Evolutionary conservation across 2,797 vertebrate species (phyloP), one percentile per base, ranked within the genome.

Genomic region (Margarornis squamiger): DNA sequence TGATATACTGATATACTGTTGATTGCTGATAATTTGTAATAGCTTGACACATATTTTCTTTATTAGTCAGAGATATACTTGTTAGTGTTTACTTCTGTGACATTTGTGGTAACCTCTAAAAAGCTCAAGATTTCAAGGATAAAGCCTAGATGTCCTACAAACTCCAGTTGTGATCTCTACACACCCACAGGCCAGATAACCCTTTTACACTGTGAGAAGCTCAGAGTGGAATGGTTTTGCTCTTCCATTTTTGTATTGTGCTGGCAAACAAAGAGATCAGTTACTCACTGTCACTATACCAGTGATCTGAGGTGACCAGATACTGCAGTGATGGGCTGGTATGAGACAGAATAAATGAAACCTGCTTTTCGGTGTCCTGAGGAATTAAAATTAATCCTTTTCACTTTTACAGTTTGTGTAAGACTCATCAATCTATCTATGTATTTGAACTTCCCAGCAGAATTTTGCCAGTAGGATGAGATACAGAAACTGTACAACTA

Each of bases 351-450:
- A 71, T 26, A 83, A 88, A 87, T 15, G 5, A 83, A 92, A 77
- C 17, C 7, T 23, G 4, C 34, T n/a, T 77, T 48, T 71, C 21
- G 14, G 12, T 9, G 4, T 62, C 26, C 27, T 39, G 22, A 73
- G 26, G 34, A 75, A 86, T 30, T 68, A n/a, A 92, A 89, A 90
- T 58, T 20, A 91, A 68, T n/a, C 8, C 16, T 74, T 83, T 67
- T 41, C 6, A n/a, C 38, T 57, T 63, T 51, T 77, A 21, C 24
- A 29, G 10, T 73, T 59, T 86, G 14, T 49, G 13, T 17, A 79
- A 92, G 45, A 12, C 4, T 80, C 17, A 46, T 55, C 4, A 77
- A 29, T 80, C 85, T 76, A 46, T 59, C 45, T 79, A 54, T 7
- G 21, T 58, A 48, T 93, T 73, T 71, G 26, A 82, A 67, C 24